These are phyloP conservation scores for Remorina albescens DNA, from an alignment of 2,797 vertebrate genomes.

Conservation along the genomic window DNA sequence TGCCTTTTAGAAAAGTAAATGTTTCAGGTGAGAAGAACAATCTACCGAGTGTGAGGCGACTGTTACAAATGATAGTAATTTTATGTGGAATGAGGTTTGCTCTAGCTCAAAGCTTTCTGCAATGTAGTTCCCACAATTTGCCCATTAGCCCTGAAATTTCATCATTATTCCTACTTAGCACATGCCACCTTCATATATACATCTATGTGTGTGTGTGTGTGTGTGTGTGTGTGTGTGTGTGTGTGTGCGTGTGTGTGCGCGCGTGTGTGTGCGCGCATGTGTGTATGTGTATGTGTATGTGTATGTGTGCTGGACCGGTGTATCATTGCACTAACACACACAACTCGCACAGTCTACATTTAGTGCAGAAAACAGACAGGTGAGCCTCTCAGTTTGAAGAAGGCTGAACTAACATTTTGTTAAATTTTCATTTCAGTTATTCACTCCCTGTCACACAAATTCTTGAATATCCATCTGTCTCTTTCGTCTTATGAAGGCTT, in stretches of 20 bases:
- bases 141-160: conserved; percentile 54
- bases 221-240: too few relatives aligned
- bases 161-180: conserved; percentile 57
- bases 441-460: conserved; percentile 21
- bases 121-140: conserved; percentile 63
- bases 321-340: conserved; percentile 21
- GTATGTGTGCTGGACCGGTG: too few relatives aligned
- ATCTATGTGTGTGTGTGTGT: conserved; percentile 15
- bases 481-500: conserved; percentile 48
- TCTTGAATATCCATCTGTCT: conserved; percentile 50
- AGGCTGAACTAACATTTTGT: conserved; percentile 39
- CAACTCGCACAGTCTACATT: conserved; percentile 2
- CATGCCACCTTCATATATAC: conserved; percentile 32
- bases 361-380: not conserved
- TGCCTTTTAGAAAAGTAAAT: conserved; percentile 50
- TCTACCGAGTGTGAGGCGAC: conserved; percentile 28
- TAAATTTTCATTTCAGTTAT: conserved; percentile 22
- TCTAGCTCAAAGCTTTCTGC: conserved; percentile 48
- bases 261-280: too few relatives aligned
- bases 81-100: conserved; percentile 47
- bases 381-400: not conserved
- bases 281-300: conserved; percentile 15
- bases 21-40: conserved; percentile 42
- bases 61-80: conserved; percentile 60
- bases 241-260: too few relatives aligned